A percentile compares a stretch with the other conserved stretches of the same genome.
Conservation (phyloP, 1,140 invertebrate species). For the Drosophila pseudoananassae region DNA sequence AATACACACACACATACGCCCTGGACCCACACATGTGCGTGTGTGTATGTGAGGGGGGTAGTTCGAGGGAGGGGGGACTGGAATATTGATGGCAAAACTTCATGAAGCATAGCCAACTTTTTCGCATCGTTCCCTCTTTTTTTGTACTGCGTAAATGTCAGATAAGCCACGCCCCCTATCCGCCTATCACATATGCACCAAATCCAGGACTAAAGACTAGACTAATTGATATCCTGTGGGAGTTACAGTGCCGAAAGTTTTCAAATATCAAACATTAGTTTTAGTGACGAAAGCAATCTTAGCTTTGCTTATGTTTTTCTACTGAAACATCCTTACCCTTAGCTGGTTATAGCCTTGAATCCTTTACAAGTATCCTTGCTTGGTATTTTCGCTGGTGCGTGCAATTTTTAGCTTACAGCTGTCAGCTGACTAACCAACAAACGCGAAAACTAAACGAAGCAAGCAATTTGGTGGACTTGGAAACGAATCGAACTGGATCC, state of each 20-base stretch:
- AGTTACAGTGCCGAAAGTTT: background rate
- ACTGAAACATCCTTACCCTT: background rate
- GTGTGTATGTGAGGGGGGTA: constrained; percentile 25
- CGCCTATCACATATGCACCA: constrained; percentile 11
- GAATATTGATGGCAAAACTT: constrained; percentile 77
- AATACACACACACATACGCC: constrained; percentile 43
- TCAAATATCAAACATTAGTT: background rate
- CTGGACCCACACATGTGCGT: constrained; percentile 21
- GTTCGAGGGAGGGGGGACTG: background rate
- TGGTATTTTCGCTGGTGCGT: constrained; percentile 44
- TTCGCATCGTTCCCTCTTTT: constrained; percentile 14
- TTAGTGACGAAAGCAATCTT: background rate
- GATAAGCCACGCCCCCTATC: constrained; percentile 35
- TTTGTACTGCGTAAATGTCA: constrained; percentile 73
- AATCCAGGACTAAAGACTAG: no score
- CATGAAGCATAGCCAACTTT: constrained; percentile 69
- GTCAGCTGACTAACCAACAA: constrained; percentile 48
- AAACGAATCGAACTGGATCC: constrained; percentile 33
- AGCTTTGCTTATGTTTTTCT: no score
- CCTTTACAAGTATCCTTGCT: background rate
- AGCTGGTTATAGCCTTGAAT: background rate
- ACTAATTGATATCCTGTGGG: constrained; percentile 1
- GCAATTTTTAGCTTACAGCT: constrained; percentile 58
- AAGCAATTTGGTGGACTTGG: constrained; percentile 49
- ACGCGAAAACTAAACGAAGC: constrained; percentile 60